Evolutionary conservation across 2,797 vertebrate species (phyloP).

Genomic region (Hemibagrus guttatus): DNA sequence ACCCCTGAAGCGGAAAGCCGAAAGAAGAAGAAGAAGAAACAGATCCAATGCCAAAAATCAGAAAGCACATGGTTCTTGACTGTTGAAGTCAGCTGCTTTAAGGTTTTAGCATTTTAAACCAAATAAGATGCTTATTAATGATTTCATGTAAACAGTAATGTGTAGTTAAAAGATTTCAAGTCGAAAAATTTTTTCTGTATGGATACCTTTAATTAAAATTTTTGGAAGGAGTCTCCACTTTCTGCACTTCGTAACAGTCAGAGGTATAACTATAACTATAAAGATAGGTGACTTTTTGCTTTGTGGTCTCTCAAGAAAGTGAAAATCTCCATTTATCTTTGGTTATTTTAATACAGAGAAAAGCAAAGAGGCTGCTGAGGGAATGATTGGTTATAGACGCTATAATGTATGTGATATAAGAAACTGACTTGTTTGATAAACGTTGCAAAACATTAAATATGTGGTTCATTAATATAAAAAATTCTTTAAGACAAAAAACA

Average conservation of each 20-base stretch:
- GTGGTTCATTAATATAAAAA: background rate
- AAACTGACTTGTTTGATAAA: background rate
- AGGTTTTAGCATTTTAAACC: background rate
- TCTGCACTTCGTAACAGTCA: no score
- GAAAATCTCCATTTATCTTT: background rate
- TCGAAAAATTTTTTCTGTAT: background rate
- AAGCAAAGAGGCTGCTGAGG: background rate
- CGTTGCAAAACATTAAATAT: background rate
- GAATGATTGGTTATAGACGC: background rate
- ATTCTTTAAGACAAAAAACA: background rate
- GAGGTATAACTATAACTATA: background rate
- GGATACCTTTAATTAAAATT: background rate
- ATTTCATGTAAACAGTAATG: background rate
- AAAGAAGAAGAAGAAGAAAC: no score
- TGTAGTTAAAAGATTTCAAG: background rate
- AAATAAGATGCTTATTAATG: background rate
- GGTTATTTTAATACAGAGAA: background rate
- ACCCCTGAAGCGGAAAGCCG: no score
- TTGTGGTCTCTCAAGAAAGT: no score
- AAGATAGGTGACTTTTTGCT: background rate
- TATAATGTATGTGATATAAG: background rate
- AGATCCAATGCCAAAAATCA: no score
- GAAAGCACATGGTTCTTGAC: background rate
- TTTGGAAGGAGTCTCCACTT: background rate
- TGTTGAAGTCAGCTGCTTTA: background rate